A percentile compares a stretch with the other conserved stretches of the same genome.
Conservation (phyloP, 2,113 vertebrate genomes). For the Mesembrinibis cayennensis region DNA sequence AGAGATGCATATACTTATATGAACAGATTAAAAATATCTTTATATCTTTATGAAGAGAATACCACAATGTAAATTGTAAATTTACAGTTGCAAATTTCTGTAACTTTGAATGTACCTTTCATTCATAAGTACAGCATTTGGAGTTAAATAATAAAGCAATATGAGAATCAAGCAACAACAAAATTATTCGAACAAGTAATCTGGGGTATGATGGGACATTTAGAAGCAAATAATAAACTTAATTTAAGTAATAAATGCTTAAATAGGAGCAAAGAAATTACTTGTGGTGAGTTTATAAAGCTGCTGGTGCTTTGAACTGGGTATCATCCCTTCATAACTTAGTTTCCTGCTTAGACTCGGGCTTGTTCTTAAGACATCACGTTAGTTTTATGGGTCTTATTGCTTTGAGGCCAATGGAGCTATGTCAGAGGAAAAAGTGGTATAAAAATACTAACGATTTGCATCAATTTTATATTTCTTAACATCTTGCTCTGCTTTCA, state of each 20-base stretch:
- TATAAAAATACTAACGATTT: background rate
- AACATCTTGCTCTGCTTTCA: background rate
- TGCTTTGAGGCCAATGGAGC: background rate
- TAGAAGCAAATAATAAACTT: background rate
- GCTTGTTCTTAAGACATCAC: background rate
- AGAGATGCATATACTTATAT: background rate
- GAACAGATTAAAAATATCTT: background rate
- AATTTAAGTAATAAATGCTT: background rate
- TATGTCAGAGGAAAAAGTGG: background rate
- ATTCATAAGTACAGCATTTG: background rate
- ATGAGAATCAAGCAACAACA: background rate
- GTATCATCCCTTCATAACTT: background rate
- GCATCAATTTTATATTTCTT: background rate
- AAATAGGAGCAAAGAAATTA: background rate
- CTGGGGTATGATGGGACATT: background rate
- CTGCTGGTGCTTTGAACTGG: background rate
- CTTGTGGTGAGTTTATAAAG: background rate
- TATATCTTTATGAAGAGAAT: background rate
- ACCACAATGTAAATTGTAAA: background rate
- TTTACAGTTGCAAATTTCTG: background rate
- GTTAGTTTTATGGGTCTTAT: background rate
- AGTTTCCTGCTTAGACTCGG: background rate
- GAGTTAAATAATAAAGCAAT: conserved; percentile 22
- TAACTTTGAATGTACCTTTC: conserved; percentile 24
- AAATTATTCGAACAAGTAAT: conserved; percentile 26